A percentile compares a stretch with the other conserved stretches of the same genome.
Evolutionary conservation across 2,113 vertebrate species (phyloP).

Genomic region (Ameiurus melas): DNA sequence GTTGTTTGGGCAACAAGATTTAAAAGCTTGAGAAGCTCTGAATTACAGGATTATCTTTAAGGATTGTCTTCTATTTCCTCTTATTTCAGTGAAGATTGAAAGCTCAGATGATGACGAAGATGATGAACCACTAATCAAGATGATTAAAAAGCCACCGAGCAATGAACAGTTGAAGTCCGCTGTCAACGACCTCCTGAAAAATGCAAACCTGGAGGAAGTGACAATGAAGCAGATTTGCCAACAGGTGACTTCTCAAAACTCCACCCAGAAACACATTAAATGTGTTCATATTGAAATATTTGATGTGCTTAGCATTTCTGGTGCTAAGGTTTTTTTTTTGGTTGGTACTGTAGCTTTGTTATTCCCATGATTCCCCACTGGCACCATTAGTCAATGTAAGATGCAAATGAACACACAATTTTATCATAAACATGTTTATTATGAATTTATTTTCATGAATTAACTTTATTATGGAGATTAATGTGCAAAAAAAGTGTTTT

Average conservation of each 20-base stretch:
- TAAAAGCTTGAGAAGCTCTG: neutral
- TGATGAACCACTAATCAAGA: constrained; percentile 86
- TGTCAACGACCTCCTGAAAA: constrained; percentile 83
- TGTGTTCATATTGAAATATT: neutral
- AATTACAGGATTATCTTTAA: neutral
- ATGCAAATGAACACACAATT: neutral
- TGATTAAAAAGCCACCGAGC: constrained; percentile 84
- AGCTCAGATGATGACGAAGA: constrained; percentile 86
- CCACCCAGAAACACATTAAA: neutral
- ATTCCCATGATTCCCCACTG: neutral
- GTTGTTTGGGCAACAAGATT: neutral
- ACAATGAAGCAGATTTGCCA: constrained; percentile 98
- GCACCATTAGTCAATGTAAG: neutral
- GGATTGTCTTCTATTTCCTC: neutral
- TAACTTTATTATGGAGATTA: neutral
- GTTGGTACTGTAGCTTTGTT: neutral
- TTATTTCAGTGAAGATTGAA: constrained; percentile 72
- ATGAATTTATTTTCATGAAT: too few species aligned
- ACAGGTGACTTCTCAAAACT: constrained; percentile 71
- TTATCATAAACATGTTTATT: neutral
- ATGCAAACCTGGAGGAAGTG: constrained; percentile 89
- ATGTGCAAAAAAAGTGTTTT: neutral
- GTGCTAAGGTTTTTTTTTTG: neutral
- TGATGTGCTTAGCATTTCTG: neutral
- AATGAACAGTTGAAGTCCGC: constrained; percentile 87